Conservation (phyloP, 2,113 vertebrate genomes). For the Salvelinus sp. region DNA sequence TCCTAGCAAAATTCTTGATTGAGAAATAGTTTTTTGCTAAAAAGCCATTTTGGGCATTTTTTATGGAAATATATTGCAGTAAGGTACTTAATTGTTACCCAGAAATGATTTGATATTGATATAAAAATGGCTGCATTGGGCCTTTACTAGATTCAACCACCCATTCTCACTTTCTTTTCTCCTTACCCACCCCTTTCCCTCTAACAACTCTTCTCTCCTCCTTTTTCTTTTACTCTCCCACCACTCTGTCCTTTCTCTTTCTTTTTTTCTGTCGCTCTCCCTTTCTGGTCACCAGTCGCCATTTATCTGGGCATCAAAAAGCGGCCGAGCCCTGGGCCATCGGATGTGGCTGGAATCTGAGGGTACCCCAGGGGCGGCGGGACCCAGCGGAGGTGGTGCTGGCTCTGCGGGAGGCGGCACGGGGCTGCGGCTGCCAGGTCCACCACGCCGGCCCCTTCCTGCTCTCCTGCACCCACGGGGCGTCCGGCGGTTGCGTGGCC, state of each 20-base stretch:
- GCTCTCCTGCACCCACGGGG: constrained; percentile 84
- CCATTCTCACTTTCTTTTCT: not conserved
- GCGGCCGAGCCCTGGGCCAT: constrained; percentile 78
- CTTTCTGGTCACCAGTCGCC: constrained; percentile 75
- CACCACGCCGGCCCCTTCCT: constrained; percentile 86
- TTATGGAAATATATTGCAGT: no score
- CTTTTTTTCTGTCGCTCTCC: no score
- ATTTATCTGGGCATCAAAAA: constrained; percentile 96
- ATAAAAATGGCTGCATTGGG: no score
- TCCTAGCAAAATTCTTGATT: no score
- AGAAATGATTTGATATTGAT: no score
- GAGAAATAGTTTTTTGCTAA: no score
- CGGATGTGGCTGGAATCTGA: constrained; percentile 82
- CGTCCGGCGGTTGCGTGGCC: constrained; percentile 78
- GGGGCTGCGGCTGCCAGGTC: constrained; percentile 81
- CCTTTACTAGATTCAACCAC: not conserved
- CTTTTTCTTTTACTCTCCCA: no score
- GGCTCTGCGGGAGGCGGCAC: constrained; percentile 82
- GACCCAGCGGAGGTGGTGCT: constrained; percentile 84
- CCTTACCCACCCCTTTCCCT: not conserved
- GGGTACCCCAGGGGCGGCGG: constrained; percentile 68
- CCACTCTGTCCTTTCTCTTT: constrained; percentile 8
- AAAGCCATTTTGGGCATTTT: no score
- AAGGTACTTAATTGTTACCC: no score
- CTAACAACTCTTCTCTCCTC: not conserved